Evolutionary conservation across 2,888 invertebrate species (phyloP), one percentile per base, ranked within the genome.

Genomic region (Euzetes globulus): DNA sequence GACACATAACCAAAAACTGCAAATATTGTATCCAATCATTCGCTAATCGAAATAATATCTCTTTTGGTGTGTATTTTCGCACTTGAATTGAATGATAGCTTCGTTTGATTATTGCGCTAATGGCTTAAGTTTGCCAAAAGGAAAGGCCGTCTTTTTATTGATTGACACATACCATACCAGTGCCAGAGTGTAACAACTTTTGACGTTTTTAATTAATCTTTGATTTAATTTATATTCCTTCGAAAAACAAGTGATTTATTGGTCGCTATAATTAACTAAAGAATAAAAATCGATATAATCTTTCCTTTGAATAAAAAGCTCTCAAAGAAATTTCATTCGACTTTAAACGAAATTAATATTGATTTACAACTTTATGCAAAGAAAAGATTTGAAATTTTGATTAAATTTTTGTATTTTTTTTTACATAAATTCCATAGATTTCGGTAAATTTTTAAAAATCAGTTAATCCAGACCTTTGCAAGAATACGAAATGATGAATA

Each of bases 101-200:
- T 60, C 25, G 27, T 60, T 60, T 60, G 60, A 60, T 60, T 60
- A 33, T 60, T 60, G 29, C 27, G 29, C 33, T 29, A 60, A 33
- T 27, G 27, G 33, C 13, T 11, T 60, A 17, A 7, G 52, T 52
- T 52, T 19, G 52, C 22, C 52, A 19, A 52, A 52, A 52, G 17
- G 27, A 60, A 29, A 15, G 58, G 19, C 58, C 22, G 3, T 58
- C 9, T 27, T 60, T 27, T 60, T 60, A 60, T 60, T 27, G 29
- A 17, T 60, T 27, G 60, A 60, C 60, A 29, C 33, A 15, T 60
- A 60, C 60, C 60, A 60, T 60, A 60, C 27, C 27, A 29, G 29
- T 60, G 60, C 60, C 60, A 22, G 1, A 29, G 17, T n/a, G 17
- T 60, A 25, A 25, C 3, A 17, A 13, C 27, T 27, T 6, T 27